Evolutionary conservation across 2,797 vertebrate species (phyloP), one percentile per base, ranked within the genome.

Genomic region (Allobates femoralis): DNA sequence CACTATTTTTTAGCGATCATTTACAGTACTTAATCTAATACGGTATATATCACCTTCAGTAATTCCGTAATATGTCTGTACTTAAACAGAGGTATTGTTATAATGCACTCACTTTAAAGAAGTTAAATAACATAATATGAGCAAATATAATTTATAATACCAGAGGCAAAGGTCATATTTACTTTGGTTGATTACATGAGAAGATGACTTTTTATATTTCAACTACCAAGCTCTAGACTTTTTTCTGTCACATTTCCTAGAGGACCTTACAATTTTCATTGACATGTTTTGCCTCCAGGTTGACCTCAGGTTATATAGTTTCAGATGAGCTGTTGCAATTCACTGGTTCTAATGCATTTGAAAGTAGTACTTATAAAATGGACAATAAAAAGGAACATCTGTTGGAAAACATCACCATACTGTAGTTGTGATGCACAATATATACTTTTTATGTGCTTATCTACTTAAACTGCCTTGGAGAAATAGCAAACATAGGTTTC

Each of bases 271-370:
- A 83, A 78, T 79, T 83, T 79, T 53, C 81, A 87, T 84, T 84
- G 86, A 87, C 81, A 84, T 87, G 84, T 87, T 87, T 87, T 84
- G 81, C 81, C 82, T 87, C 67, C 1, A 66, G 76, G 69, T 80
- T 87, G 82, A 87, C 86, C 86, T 87, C 84, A 67, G 77, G 86
- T 84, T 87, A 81, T 84, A 84, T 75, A 73, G 76, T 84, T 87
- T 87, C 56, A 87, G 86, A 84, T 80, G 86, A 87, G 56, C 69
- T 75, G 77, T 81, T 87, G 86, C 81, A 87, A 80, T 74, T 74
- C 82, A 84, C 86, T 64, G 81, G 77, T 84, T 87, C 82, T 84
- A 84, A 84, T 87, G 82, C 86, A 87, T 87, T 84, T 87, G 67
- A 84, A 81, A 84, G 76, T 73, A 87, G 66, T 83, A 66, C 51